These are phyloP conservation scores for Callipepla californica DNA, from an alignment of 2,113 vertebrate species.

Conservation along the genomic window DNA sequence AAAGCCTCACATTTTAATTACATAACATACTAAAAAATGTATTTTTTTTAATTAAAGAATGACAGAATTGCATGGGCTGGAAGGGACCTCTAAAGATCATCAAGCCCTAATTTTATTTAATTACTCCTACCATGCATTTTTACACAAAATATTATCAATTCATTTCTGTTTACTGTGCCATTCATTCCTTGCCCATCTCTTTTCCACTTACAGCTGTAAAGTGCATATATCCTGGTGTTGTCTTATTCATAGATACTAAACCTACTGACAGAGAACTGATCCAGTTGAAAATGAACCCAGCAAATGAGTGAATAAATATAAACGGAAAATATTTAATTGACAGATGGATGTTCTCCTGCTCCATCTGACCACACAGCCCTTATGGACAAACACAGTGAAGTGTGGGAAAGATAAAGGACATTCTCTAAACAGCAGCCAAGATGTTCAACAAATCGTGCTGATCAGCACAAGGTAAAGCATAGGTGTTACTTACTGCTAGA, in stretches of 20 bases:
- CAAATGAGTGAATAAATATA: neutral
- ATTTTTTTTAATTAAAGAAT: neutral
- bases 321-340: neutral
- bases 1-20: neutral
- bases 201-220: neutral
- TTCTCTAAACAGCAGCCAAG: fast-evolving
- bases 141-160: neutral
- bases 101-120: neutral
- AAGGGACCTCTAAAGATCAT: too few species aligned
- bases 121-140: neutral
- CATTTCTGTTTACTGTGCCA: neutral
- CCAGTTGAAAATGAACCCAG: neutral
- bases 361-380: neutral
- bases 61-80: too few species aligned
- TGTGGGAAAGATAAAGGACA: neutral
- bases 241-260: neutral
- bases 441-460: fast-evolving
- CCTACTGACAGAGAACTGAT: neutral
- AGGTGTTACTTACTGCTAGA: neutral
- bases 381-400: neutral
- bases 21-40: neutral
- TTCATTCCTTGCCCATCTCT: neutral
- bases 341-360: neutral
- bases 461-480: neutral
- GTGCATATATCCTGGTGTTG: too few species aligned